phyloP scores from a whole-genome alignment of 2,797 vertebrate genomes.

The Melanotaenia boesemani region DNA sequence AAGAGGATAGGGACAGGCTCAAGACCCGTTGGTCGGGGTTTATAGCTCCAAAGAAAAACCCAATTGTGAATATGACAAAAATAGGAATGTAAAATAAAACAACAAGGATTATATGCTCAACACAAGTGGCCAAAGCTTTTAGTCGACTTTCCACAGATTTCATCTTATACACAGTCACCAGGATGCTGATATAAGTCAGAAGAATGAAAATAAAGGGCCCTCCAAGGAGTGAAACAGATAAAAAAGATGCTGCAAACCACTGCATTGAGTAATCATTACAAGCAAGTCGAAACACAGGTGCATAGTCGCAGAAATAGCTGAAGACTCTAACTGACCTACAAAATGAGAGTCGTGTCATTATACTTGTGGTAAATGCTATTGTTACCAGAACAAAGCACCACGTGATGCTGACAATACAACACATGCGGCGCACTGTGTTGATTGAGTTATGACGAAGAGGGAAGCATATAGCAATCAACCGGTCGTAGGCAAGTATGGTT shows the following conservation, averaged over 20 bases:
- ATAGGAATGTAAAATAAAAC: constrained; percentile 77
- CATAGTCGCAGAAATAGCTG: constrained; percentile 82
- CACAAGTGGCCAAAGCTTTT: constrained; percentile 76
- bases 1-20: constrained; percentile 75
- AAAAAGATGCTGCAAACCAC: constrained; percentile 42
- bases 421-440: constrained; percentile 72
- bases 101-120: constrained; percentile 76
- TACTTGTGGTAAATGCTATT: accelerated
- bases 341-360: constrained; percentile 72
- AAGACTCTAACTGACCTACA: constrained; percentile 72
- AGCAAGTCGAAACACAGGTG: constrained; percentile 75
- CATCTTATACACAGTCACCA: constrained; percentile 76
- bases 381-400: constrained; percentile 41
- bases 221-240: background rate
- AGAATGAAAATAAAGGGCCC: constrained; percentile 66
- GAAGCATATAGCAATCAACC: constrained; percentile 79
- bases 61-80: constrained; percentile 58
- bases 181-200: constrained; percentile 69
- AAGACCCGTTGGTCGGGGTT: constrained; percentile 71
- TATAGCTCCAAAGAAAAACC: constrained; percentile 58
- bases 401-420: constrained; percentile 50
- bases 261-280: constrained; percentile 72
- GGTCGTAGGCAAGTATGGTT: constrained; percentile 75
- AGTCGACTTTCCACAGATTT: constrained; percentile 65
- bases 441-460: constrained; percentile 72